phyloP scores from a whole-genome alignment of 2,797 vertebrate genomes.

The Bryconaethiops microstoma region DNA sequence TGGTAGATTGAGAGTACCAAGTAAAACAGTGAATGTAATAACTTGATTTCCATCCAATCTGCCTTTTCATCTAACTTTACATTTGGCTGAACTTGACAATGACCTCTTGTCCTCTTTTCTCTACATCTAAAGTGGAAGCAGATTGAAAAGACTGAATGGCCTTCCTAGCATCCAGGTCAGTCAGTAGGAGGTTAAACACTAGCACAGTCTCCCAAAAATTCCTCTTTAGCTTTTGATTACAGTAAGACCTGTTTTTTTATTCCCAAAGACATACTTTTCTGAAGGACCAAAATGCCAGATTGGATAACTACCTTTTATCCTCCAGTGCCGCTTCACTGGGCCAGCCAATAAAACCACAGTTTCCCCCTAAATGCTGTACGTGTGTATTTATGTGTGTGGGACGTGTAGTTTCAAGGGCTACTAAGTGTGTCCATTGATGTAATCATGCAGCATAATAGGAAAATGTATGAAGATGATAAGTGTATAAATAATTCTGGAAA shows the following conservation, averaged over 20 bases:
- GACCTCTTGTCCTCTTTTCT: background rate
- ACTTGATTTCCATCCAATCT: constrained; percentile 36
- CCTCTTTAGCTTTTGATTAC: constrained; percentile 53
- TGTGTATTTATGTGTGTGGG: background rate
- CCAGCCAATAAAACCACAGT: constrained; percentile 51
- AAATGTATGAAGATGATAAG: background rate
- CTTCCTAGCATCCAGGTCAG: constrained; percentile 43
- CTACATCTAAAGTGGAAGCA: constrained; percentile 43
- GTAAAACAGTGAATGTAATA: constrained; percentile 29
- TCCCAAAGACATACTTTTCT: constrained; percentile 22
- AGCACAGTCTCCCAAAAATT: constrained; percentile 15
- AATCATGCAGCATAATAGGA: background rate
- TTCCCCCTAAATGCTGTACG: constrained; percentile 37
- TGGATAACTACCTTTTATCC: constrained; percentile 52
- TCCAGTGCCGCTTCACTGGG: constrained; percentile 38
- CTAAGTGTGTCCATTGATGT: background rate
- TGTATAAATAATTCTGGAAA: too few species aligned
- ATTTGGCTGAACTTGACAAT: constrained; percentile 37
- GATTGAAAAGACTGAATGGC: constrained; percentile 34
- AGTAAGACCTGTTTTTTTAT: constrained; percentile 29
- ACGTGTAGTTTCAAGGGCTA: background rate
- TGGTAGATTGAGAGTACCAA: constrained; percentile 18
- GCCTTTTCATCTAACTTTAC: constrained; percentile 41
- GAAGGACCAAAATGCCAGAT: constrained; percentile 22
- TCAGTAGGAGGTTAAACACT: constrained; percentile 47